These are phyloP conservation scores for Sesia bembeciformis DNA, from an alignment of 2,888 invertebrate genomes.

Conservation along the genomic window DNA sequence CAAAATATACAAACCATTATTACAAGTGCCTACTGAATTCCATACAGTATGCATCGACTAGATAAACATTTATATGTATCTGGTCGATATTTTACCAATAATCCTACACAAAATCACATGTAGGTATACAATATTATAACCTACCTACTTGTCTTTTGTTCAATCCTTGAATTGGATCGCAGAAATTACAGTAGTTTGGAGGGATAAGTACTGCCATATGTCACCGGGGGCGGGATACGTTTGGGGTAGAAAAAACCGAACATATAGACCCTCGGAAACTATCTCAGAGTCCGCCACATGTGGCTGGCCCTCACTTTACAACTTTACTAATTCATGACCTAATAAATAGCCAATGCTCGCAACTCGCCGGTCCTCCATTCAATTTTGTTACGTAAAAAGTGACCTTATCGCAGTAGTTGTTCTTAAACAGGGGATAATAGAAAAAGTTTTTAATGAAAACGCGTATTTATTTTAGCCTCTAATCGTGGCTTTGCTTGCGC, in stretches of 20 bases:
- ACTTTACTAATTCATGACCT: conserved; percentile 40
- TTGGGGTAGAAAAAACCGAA: conserved; percentile 21
- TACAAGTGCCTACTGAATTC: no score
- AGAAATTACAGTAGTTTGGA: conserved; percentile 53
- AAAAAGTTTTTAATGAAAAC: no score
- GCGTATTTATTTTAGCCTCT: no score
- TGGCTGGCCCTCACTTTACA: conserved; percentile 20
- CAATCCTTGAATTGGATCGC: conserved; percentile 47
- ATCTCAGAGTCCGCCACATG: conserved; percentile 24
- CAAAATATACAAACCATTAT: no score
- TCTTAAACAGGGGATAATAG: no score
- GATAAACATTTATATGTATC: no score
- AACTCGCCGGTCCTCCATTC: conserved; percentile 8
- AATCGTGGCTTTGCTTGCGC: no score
- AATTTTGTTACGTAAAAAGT: not conserved
- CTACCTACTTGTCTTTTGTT: conserved; percentile 30
- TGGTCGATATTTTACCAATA: no score
- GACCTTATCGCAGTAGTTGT: no score
- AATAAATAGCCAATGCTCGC: conserved; percentile 25
- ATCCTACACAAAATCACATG: no score
- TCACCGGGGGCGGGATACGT: conserved; percentile 27
- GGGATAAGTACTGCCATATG: conserved; percentile 57
- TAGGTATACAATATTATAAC: no score
- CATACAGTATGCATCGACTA: no score
- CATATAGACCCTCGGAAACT: conserved; percentile 21